Percentiles rank a stretch among this genome's conserved stretches.
These are phyloP conservation scores for Pachliopta kotzebuea DNA, from an alignment of 2,888 invertebrate genomes.

Conservation along the genomic window DNA sequence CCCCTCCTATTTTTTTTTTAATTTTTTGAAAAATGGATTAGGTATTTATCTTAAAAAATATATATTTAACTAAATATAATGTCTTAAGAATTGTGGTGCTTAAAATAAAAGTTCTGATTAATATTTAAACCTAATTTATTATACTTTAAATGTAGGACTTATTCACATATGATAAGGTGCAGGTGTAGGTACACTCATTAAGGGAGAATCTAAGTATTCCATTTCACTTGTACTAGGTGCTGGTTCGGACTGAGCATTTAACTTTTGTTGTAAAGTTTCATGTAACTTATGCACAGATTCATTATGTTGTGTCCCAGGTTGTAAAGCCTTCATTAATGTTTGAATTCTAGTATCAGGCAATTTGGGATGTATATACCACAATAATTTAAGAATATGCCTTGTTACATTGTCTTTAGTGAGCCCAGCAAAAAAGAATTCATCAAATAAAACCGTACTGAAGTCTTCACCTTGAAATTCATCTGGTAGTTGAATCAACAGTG, in stretches of 20 bases:
- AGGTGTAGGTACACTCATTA: constrained; percentile 92
- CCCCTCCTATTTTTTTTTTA: too few relatives aligned
- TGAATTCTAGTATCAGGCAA: constrained; percentile 89
- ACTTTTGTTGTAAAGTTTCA: constrained; percentile 88
- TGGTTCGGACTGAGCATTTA: constrained; percentile 85
- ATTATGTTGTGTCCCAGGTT: constrained; percentile 89
- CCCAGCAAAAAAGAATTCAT: constrained; percentile 96
- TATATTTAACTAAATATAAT: too few relatives aligned
- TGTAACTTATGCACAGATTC: constrained; percentile 91
- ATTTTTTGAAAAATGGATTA: too few relatives aligned
- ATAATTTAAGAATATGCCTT: constrained; percentile 92
- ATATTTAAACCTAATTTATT: neutral
- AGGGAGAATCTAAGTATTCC: constrained; percentile 89
- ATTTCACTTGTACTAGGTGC: constrained; percentile 82
- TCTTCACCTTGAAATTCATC: constrained; percentile 97
- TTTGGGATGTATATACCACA: constrained; percentile 95
- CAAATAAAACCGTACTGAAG: constrained; percentile 96
- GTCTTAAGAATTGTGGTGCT: too few relatives aligned
- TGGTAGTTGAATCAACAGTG: constrained; percentile 90
- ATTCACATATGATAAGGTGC: constrained; percentile 78
- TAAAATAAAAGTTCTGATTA: neutral
- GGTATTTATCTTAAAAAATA: too few relatives aligned
- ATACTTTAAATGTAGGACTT: neutral
- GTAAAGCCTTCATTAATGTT: constrained; percentile 89
- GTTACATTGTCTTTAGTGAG: constrained; percentile 94